Evolutionary conservation across 2,888 invertebrate species (phyloP).

Genomic region (Ptilodon capucinus): DNA sequence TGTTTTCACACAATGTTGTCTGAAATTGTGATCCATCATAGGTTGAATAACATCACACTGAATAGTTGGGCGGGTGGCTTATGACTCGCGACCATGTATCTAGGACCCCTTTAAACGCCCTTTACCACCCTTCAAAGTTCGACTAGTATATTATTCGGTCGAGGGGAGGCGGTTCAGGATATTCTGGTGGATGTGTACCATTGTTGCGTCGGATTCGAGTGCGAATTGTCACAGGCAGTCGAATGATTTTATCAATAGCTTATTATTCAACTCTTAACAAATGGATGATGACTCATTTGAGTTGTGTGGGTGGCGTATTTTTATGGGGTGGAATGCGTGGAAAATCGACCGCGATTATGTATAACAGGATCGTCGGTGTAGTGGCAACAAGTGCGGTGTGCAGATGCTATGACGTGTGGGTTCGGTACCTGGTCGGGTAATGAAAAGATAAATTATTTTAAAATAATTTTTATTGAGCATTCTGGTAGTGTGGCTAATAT

Average conservation of each 20-base stretch:
- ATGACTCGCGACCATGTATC: constrained; percentile 49
- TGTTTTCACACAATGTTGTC: constrained; percentile 74
- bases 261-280: constrained; percentile 69
- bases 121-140: constrained; percentile 36
- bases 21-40: constrained; percentile 76
- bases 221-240: constrained; percentile 76
- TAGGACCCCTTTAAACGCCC: constrained; percentile 50
- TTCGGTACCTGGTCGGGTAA: too few species aligned
- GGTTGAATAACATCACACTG: constrained; percentile 72
- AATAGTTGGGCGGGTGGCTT: constrained; percentile 70
- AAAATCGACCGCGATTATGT: background rate
- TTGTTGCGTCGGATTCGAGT: constrained; percentile 72
- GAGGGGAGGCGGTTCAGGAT: constrained; percentile 42
- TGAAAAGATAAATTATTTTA: too few species aligned
- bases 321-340: background rate
- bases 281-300: constrained; percentile 62
- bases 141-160: constrained; percentile 31
- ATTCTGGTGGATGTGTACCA: constrained; percentile 54
- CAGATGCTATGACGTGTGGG: too few species aligned
- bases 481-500: too few species aligned
- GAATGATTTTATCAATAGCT: constrained; percentile 74
- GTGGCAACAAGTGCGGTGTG: too few species aligned
- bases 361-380: too few species aligned
- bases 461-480: too few species aligned
- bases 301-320: constrained; percentile 8